A percentile compares a stretch with the other conserved stretches of the same genome.
These are phyloP conservation scores for Pituophis catenifer DNA, from an alignment of 2,113 vertebrate species.

Conservation along the genomic window DNA sequence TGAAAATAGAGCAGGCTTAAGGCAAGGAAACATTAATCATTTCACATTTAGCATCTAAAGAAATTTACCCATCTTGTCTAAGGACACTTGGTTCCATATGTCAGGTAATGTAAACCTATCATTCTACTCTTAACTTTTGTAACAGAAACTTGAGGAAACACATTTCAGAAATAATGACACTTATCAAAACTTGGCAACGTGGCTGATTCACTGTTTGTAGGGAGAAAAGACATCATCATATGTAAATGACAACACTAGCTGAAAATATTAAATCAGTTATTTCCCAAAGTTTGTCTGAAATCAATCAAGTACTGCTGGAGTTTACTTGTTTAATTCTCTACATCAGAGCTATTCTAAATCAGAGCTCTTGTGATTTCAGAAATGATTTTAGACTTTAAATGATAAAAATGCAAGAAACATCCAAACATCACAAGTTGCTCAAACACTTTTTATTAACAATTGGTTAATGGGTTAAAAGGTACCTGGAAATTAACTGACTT, in stretches of 20 bases:
- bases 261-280: neutral
- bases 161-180: constrained; percentile 32
- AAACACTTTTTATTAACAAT: constrained; percentile 33
- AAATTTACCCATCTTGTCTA: constrained; percentile 33
- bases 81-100: constrained; percentile 16
- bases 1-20: constrained; percentile 26
- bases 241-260: neutral
- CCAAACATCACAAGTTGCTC: neutral
- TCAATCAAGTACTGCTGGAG: neutral
- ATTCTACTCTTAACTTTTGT: constrained; percentile 32
- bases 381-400: constrained; percentile 29
- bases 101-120: neutral
- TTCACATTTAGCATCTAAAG: constrained; percentile 36
- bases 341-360: constrained; percentile 10
- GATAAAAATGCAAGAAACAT: constrained; percentile 31
- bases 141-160: constrained; percentile 37
- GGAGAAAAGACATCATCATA: neutral
- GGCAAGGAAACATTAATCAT: constrained; percentile 34
- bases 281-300: neutral
- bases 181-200: constrained; percentile 30
- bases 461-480: neutral
- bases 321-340: neutral
- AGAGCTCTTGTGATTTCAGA: constrained; percentile 36
- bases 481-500: constrained; percentile 12
- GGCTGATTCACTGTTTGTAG: constrained; percentile 1